Conservation (phyloP, 2,888 invertebrate species). For the Spodoptera picta region DNA sequence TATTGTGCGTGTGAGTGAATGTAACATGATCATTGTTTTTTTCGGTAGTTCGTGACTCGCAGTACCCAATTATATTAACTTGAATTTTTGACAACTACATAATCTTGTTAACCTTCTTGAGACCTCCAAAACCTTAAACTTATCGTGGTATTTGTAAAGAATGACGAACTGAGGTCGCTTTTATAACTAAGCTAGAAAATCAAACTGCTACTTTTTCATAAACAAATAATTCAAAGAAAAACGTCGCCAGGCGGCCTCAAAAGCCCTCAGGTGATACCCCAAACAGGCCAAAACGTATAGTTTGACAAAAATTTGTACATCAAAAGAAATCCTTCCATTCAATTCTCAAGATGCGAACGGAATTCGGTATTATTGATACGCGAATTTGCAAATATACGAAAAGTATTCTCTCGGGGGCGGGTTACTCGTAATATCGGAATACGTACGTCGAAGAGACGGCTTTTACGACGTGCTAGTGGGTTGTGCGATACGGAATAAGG, state of each 20-base stretch:
- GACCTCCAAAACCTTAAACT: no score
- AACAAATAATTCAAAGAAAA: conserved; percentile 27
- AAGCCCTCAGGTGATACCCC: conserved; percentile 6
- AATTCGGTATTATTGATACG: conserved; percentile 58
- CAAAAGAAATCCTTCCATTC: conserved; percentile 47
- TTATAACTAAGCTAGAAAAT: not conserved
- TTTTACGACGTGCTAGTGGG: conserved; percentile 52
- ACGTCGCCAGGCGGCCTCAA: conserved; percentile 1
- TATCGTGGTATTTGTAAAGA: no score
- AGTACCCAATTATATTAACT: no score
- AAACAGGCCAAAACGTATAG: conserved; percentile 41
- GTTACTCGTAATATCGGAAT: conserved; percentile 44
- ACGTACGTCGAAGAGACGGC: conserved; percentile 41
- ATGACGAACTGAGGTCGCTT: no score
- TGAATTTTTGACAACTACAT: no score
- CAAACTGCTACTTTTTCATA: not conserved
- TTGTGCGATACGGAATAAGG: conserved; percentile 55
- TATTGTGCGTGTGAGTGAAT: no score
- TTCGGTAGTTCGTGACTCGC: no score
- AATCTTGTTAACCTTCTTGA: no score
- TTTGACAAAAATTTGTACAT: conserved; percentile 42
- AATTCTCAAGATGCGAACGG: conserved; percentile 44
- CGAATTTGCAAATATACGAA: conserved; percentile 61
- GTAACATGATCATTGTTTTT: no score
- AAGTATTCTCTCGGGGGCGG: conserved; percentile 57